phyloP scores from a whole-genome alignment of 2,888 invertebrate genomes.

The Cremastobaeus sp. region DNA sequence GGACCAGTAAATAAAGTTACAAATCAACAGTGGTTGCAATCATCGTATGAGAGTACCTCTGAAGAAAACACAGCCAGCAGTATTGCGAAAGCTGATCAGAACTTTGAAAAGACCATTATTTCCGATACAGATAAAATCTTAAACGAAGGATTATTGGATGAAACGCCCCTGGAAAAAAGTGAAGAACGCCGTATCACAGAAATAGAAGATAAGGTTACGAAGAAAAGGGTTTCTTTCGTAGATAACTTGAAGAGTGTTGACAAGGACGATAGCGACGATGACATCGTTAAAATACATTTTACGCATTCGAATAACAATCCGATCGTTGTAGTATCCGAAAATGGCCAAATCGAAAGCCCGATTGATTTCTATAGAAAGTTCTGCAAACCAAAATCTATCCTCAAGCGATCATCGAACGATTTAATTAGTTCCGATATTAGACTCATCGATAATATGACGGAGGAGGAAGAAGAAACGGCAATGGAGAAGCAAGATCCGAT shows the following conservation, averaged over 20 bases:
- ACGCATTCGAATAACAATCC: conserved; percentile 65
- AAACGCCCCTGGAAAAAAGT: conserved; percentile 11
- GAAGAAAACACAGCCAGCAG: not conserved
- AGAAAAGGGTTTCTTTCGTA: conserved; percentile 64
- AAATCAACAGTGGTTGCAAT: conserved; percentile 44
- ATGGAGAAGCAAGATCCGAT: not conserved
- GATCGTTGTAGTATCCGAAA: conserved; percentile 19
- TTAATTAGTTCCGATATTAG: conserved; percentile 23
- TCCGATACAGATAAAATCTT: conserved; percentile 23
- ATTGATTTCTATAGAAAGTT: conserved; percentile 70
- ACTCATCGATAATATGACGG: not conserved
- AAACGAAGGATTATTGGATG: conserved; percentile 35
- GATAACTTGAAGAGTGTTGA: conserved; percentile 46
- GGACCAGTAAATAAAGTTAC: conserved; percentile 29
- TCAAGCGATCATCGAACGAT: conserved; percentile 69
- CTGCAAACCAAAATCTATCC: conserved; percentile 71
- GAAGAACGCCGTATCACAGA: not conserved
- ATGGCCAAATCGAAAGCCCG: conserved; percentile 66
- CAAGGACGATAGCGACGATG: conserved; percentile 59
- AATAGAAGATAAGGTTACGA: conserved; percentile 9
- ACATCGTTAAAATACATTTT: conserved; percentile 70
- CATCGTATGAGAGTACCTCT: conserved; percentile 12
- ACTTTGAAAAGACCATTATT: conserved; percentile 6
- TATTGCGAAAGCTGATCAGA: conserved; percentile 21
- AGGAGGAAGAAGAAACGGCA: conserved; percentile 21